phyloP scores from a whole-genome alignment of 1,140 invertebrate species.

The Sinella curviseta region DNA sequence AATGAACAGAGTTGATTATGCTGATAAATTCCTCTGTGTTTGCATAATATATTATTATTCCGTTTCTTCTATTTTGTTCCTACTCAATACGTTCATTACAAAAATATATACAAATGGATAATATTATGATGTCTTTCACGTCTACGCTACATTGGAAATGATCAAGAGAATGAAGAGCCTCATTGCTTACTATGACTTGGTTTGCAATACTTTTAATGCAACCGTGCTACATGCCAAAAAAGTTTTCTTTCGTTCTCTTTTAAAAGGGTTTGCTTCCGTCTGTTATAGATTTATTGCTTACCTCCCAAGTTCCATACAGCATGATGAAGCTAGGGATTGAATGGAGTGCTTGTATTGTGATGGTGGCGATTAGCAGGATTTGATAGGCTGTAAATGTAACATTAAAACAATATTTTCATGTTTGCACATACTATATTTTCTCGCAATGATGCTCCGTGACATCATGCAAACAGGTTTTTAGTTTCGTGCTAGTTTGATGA shows the following conservation, averaged over 20 bases:
- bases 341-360: constrained; percentile 39
- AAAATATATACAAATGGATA: too few relatives aligned
- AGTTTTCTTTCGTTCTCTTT: too few relatives aligned
- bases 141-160: neutral
- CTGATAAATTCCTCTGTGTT: neutral
- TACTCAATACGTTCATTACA: too few relatives aligned
- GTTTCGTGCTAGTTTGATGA: neutral
- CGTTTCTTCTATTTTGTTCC: neutral
- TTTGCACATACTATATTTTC: neutral
- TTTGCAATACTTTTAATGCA: neutral
- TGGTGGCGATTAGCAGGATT: constrained; percentile 44
- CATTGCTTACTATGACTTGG: neutral
- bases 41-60: neutral
- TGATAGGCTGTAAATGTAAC: constrained; percentile 39
- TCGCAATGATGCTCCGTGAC: neutral
- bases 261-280: too few relatives aligned
- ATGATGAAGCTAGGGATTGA: constrained; percentile 48
- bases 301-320: constrained; percentile 48
- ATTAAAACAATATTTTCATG: constrained; percentile 27
- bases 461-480: neutral
- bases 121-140: too few relatives aligned
- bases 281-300: constrained; percentile 30
- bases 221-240: too few relatives aligned
- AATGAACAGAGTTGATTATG: neutral
- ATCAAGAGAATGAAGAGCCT: neutral